These are phyloP conservation scores for Hydrolagus colliei DNA, from an alignment of 2,797 vertebrate species.

Conservation along the genomic window DNA sequence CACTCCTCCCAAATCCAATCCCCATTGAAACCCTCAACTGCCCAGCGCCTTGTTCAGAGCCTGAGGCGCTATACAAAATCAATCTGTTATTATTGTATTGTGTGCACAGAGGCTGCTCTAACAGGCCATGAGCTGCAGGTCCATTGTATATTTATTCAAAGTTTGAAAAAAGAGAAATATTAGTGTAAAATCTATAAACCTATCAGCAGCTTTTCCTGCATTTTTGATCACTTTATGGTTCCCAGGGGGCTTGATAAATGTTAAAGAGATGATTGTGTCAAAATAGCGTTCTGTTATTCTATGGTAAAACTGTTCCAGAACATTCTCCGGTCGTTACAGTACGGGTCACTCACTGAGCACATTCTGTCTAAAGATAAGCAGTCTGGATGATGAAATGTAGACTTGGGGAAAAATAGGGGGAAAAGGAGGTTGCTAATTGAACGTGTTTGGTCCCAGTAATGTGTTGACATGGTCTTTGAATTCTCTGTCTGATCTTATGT, in stretches of 20 bases:
- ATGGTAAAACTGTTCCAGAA: constrained; percentile 6
- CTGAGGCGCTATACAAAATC: no score
- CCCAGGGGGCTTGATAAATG: constrained; percentile 7
- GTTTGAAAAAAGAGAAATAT: constrained; percentile 16
- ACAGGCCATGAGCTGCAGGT: no score
- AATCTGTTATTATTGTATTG: no score
- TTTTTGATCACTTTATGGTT: constrained; percentile 18
- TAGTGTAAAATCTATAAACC: constrained; percentile 26
- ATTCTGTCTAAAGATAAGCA: background rate
- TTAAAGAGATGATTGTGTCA: constrained; percentile 20
- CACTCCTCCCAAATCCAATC: no score
- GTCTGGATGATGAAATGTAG: background rate
- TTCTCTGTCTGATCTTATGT: background rate
- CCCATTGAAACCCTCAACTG: no score
- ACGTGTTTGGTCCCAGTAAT: background rate
- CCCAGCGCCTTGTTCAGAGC: no score
- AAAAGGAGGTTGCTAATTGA: background rate
- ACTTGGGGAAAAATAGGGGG: background rate
- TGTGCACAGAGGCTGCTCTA: no score
- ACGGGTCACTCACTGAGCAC: background rate
- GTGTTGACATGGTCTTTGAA: constrained; percentile 3
- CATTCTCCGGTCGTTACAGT: constrained; percentile 16
- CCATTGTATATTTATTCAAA: background rate
- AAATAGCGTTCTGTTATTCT: constrained; percentile 5
- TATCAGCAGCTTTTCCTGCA: constrained; percentile 8